Evolutionary conservation across 2,797 vertebrate genomes (phyloP).

Genomic region (Eulemur coronatus): DNA sequence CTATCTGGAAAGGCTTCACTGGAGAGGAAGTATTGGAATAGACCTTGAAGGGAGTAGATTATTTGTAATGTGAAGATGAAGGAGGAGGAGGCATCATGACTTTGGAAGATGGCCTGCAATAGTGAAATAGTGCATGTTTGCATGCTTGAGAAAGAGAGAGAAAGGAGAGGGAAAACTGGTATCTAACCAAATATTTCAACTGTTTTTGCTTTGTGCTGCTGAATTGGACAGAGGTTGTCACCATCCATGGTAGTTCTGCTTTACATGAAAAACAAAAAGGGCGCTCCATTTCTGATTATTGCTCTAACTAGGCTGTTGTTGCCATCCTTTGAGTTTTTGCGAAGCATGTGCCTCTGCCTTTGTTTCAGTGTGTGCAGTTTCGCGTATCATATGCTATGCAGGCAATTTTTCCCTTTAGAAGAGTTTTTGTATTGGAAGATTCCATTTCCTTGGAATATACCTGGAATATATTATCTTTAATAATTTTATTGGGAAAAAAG

Average conservation of each 20-base stretch:
- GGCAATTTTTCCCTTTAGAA: neutral
- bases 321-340: neutral
- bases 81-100: neutral
- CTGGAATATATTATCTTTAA: constrained; percentile 3
- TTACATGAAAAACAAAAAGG: neutral
- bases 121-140: neutral
- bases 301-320: neutral
- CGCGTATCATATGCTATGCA: neutral
- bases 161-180: neutral
- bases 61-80: neutral
- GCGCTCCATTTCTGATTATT: neutral
- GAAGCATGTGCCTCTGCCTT: neutral
- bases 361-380: neutral
- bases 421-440: neutral
- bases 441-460: neutral
- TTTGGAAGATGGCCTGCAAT: neutral
- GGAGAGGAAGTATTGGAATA: neutral
- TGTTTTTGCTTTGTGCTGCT: neutral
- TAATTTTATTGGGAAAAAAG: neutral
- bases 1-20: neutral
- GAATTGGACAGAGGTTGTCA: neutral
- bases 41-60: neutral
- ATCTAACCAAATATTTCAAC: neutral
- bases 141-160: too few relatives aligned
- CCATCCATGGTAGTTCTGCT: neutral